Percentiles rank a stretch among this genome's conserved stretches.
Conservation (phyloP, 2,113 vertebrate genomes). For the Myrmecobius fasciatus region DNA sequence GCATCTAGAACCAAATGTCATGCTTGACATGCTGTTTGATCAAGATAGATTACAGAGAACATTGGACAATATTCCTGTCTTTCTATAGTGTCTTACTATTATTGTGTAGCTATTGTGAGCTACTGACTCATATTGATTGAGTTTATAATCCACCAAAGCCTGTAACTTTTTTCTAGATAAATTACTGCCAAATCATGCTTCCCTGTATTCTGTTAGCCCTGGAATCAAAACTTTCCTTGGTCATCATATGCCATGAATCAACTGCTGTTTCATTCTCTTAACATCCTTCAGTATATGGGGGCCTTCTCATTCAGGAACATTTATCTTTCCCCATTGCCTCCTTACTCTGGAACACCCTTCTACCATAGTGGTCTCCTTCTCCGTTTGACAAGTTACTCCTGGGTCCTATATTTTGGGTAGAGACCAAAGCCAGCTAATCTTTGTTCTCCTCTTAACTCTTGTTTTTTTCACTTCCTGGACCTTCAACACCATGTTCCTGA, state of each 20-base stretch:
- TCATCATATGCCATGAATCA: background rate
- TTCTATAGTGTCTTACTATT: background rate
- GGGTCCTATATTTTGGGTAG: background rate
- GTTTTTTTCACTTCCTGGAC: background rate
- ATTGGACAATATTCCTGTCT: background rate
- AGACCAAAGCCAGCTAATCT: background rate
- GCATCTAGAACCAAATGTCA: background rate
- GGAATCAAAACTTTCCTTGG: constrained; percentile 26
- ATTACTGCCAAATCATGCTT: background rate
- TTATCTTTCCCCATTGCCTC: background rate
- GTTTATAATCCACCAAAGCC: background rate
- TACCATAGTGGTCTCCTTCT: background rate
- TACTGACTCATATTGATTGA: background rate
- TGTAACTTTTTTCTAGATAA: background rate
- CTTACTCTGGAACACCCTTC: background rate
- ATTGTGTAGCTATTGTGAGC: background rate
- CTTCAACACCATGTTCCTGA: background rate
- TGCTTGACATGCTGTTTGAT: background rate
- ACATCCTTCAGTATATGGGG: background rate
- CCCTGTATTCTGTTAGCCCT: constrained; percentile 24
- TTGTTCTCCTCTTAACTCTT: background rate
- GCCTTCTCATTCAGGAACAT: background rate
- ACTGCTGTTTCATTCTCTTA: background rate
- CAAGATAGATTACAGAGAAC: background rate
- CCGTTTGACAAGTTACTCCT: background rate